phyloP scores from a whole-genome alignment of 2,888 invertebrate species.

The Leptogaster cylindrica region DNA sequence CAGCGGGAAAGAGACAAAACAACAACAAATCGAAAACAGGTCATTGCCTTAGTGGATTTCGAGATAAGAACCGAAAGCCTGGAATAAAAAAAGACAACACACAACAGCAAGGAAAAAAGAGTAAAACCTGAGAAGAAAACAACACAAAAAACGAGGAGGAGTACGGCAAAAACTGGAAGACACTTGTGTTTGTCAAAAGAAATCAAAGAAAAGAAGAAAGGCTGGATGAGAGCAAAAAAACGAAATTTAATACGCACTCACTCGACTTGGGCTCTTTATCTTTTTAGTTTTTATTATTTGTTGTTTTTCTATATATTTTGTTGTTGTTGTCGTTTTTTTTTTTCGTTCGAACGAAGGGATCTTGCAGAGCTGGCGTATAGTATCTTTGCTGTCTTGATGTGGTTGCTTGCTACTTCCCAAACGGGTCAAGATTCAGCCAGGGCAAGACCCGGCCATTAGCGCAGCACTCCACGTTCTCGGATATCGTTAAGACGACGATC shows the following conservation, averaged over 20 bases:
- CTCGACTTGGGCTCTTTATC: slow-evolving; percentile 19
- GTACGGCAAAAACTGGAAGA: slow-evolving; percentile 43
- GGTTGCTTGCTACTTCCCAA: slow-evolving; percentile 7
- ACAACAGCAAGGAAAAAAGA: slow-evolving; percentile 53
- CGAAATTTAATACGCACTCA: slow-evolving; percentile 39
- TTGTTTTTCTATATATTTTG: slow-evolving; percentile 16
- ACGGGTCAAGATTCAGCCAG: slow-evolving; percentile 37
- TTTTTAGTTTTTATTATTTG: no score
- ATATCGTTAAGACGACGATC: not conserved
- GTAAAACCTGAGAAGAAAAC: slow-evolving; percentile 48
- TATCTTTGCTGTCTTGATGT: not conserved
- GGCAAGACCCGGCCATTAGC: slow-evolving; percentile 27
- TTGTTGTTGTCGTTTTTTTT: not conserved
- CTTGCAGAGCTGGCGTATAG: not conserved
- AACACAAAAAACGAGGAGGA: slow-evolving; percentile 44
- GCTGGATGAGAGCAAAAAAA: slow-evolving; percentile 33
- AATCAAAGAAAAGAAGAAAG: slow-evolving; percentile 21
- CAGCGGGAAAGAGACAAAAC: slow-evolving; percentile 49
- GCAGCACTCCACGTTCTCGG: slow-evolving; percentile 2
- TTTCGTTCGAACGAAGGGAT: not conserved
- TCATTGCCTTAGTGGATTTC: slow-evolving; percentile 52
- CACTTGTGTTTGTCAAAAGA: slow-evolving; percentile 45
- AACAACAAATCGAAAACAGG: slow-evolving; percentile 53
- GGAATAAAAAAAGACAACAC: slow-evolving; percentile 57
- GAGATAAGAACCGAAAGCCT: slow-evolving; percentile 43